Percentiles rank a stretch among this genome's conserved stretches.
Evolutionary conservation across 2,888 invertebrate genomes (phyloP).

Genomic region (Microplitis manilae): DNA sequence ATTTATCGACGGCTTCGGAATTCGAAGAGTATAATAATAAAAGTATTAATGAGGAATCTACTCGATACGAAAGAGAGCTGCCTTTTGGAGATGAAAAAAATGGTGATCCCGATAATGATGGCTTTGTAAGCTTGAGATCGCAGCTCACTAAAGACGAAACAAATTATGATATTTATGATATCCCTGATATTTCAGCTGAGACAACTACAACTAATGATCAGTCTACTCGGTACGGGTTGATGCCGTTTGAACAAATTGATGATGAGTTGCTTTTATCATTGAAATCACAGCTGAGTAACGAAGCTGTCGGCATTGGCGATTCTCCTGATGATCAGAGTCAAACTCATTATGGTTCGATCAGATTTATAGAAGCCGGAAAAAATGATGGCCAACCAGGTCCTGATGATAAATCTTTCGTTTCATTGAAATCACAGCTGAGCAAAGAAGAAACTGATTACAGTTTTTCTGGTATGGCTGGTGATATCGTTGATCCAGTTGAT

Average conservation of each 20-base stretch:
- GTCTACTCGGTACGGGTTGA: not conserved
- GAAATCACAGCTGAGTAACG: too few species aligned
- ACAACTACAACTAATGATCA: not conserved
- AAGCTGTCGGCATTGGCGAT: too few species aligned
- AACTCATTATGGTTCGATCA: too few species aligned
- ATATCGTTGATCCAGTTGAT: not conserved
- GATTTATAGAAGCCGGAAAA: too few species aligned
- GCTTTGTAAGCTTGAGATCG: not conserved
- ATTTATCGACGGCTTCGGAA: not conserved
- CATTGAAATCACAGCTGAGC: not conserved
- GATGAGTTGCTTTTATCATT: too few species aligned
- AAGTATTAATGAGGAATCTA: not conserved
- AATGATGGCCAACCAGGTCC: not conserved
- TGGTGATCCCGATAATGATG: not conserved
- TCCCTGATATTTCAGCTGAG: not conserved
- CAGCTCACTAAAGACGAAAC: too few species aligned
- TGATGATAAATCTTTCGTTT: not conserved
- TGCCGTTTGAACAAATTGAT: too few species aligned
- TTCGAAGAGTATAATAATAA: not conserved
- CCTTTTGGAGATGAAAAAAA: not conserved
- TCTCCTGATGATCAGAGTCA: too few species aligned
- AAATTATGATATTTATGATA: too few species aligned
- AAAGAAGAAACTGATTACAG: not conserved
- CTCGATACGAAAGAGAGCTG: not conserved
- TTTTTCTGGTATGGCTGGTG: not conserved